Base-by-base conservation (phyloP, 1,140 invertebrate genomes). In the Brachionus calyciflorus region DNA sequence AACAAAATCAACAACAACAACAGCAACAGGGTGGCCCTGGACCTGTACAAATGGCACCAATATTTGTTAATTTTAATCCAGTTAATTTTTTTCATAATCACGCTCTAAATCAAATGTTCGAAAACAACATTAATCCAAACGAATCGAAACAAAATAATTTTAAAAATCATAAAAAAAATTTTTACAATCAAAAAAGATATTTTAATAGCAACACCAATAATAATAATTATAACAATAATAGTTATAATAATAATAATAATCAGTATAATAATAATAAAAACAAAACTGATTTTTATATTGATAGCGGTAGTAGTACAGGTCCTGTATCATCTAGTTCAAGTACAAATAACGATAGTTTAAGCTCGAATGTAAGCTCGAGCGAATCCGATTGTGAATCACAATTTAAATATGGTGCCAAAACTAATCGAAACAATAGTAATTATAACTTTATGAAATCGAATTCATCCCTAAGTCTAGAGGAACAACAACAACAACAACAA, bases 281-380 rank as follows among this genome's bases (percentile, higher is more conserved):
- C 30, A 30, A 33, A 3, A 17, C 5, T 19, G 60, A 65, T 12
- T 65, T 65, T 2, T 65, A 65, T 28, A 37, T 44, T 17, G 69
- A 73, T 37, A 73, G 69, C 17, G 69, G 69, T 19, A 73, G 69
- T 30, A 73, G 69, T 49, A 55, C 51, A n/a, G 69, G 69, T 26
- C 69, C 69, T 1, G 46, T 73, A 19, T 40, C 30, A n/a, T 73
- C 69, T 28, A 73, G 69, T 37, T 73, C 69, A n/a, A 73, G 69
- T 37, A 73, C 69, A 24, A 73, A 73, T 49, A 73, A 73, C 17
- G 69, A 73, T 37, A 73, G 69, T 46, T 28, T 73, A 9, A 73
- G 69, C 46, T 73, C 69, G 14, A 73, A 73, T 24, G 69, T 73
- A 40, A 51, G 46, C 33, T 73, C 69, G 21, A 73, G 69, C 12